Evolutionary conservation across 1,140 invertebrate species (phyloP).

Genomic region (Pantala flavescens): DNA sequence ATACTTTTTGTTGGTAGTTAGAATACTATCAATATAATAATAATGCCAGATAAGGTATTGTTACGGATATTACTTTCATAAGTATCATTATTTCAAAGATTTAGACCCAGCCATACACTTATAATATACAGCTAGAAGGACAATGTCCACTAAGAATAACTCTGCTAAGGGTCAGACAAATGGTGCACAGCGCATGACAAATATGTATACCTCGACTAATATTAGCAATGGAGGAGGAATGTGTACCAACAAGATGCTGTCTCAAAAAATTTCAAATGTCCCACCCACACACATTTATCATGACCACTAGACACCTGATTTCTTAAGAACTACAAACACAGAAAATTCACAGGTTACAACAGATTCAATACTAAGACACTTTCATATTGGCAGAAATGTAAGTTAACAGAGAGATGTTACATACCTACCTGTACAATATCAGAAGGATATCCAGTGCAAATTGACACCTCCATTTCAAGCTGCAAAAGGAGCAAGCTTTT

Average conservation of each 20-base stretch:
- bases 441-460: slow-evolving; percentile 15
- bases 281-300: not conserved
- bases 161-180: slow-evolving; percentile 13
- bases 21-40: slow-evolving; percentile 5
- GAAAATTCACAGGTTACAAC: slow-evolving; percentile 15
- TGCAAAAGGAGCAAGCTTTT: slow-evolving; percentile 1
- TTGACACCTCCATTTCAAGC: slow-evolving; percentile 11
- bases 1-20: slow-evolving; percentile 6
- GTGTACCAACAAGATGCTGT: slow-evolving; percentile 13
- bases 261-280: slow-evolving; percentile 7
- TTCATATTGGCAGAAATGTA: slow-evolving; percentile 17
- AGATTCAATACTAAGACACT: slow-evolving; percentile 16
- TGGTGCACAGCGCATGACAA: slow-evolving; percentile 14
- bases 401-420: slow-evolving; percentile 11
- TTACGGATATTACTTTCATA: slow-evolving; percentile 8
- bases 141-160: slow-evolving; percentile 11
- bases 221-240: slow-evolving; percentile 16
- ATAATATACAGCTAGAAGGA: slow-evolving; percentile 16
- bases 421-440: slow-evolving; percentile 14
- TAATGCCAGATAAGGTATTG: slow-evolving; percentile 9
- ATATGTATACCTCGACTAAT: slow-evolving; percentile 12
- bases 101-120: slow-evolving; percentile 10
- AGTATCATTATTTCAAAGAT: slow-evolving; percentile 11
- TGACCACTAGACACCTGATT: slow-evolving; percentile 12
- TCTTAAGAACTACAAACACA: slow-evolving; percentile 13